Conservation (phyloP, 2,888 invertebrate genomes). For the Cephonodes hylas region DNA sequence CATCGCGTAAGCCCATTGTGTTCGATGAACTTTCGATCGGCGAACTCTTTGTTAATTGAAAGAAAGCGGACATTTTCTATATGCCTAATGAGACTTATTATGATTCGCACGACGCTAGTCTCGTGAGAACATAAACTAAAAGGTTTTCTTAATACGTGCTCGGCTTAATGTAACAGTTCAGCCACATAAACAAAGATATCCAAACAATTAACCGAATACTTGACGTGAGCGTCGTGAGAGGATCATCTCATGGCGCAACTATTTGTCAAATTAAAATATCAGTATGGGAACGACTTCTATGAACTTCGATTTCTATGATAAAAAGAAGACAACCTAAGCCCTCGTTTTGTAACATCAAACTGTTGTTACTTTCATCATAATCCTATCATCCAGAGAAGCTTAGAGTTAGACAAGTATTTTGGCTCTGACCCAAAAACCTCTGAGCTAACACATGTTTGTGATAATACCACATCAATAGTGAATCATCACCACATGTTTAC, state of each 20-base stretch:
- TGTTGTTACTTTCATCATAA: background rate
- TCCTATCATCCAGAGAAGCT: background rate
- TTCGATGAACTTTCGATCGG: constrained; percentile 66
- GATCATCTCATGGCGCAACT: background rate
- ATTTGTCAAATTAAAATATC: background rate
- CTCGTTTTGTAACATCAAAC: background rate
- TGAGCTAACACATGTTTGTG: background rate
- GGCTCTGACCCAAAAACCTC: constrained; percentile 2
- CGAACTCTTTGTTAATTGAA: constrained; percentile 50
- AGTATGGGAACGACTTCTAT: background rate
- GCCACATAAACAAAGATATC: constrained; percentile 50
- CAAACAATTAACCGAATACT: constrained; percentile 9
- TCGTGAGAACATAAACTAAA: constrained; percentile 50
- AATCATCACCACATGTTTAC: background rate
- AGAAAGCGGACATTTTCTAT: constrained; percentile 69
- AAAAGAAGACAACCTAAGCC: background rate
- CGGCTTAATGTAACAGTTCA: constrained; percentile 43
- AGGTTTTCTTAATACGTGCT: constrained; percentile 40
- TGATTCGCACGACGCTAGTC: constrained; percentile 56
- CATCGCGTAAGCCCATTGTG: constrained; percentile 61
- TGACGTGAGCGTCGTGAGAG: constrained; percentile 34
- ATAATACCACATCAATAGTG: background rate
- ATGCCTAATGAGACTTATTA: constrained; percentile 65
- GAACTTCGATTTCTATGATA: background rate
- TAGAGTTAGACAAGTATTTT: background rate